Conservation (phyloP, 2,113 vertebrate genomes). For the Sinocyclocheilus anshuiensis region DNA sequence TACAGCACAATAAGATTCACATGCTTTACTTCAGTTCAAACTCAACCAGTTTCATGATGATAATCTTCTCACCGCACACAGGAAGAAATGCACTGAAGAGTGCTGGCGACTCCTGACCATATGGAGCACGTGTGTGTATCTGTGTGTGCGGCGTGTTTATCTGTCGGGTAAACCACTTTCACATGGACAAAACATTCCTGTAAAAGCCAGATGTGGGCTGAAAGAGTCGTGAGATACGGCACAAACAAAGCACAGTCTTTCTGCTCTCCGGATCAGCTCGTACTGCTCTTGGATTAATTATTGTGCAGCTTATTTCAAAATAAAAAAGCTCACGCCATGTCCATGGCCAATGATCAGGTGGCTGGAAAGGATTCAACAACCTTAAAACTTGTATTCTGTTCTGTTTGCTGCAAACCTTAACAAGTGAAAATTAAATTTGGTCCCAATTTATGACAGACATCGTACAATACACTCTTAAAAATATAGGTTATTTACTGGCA, state of each 20-base stretch:
- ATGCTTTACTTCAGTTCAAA: neutral
- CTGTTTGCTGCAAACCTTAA: no score
- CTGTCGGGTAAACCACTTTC: constrained; percentile 54
- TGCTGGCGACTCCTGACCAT: neutral
- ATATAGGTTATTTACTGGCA: no score
- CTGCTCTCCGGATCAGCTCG: neutral
- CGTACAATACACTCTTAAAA: no score
- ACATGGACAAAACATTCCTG: constrained; percentile 52
- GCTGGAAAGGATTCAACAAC: no score
- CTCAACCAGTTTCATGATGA: neutral
- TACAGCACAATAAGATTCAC: neutral
- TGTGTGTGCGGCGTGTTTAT: constrained; percentile 52
- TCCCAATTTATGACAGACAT: no score
- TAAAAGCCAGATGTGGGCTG: constrained; percentile 56
- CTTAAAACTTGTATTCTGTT: no score
- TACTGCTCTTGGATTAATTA: neutral
- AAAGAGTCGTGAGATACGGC: constrained; percentile 7
- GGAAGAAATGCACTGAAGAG: neutral
- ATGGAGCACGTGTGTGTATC: neutral
- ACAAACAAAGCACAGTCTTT: constrained; percentile 35
- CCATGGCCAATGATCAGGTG: no score
- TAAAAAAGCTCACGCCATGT: neutral
- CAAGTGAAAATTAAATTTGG: no score
- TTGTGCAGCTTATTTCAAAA: neutral
- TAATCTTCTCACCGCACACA: neutral